Evolutionary conservation across 2,113 vertebrate species (phyloP).

Genomic region (Gobiocypris rarus): DNA sequence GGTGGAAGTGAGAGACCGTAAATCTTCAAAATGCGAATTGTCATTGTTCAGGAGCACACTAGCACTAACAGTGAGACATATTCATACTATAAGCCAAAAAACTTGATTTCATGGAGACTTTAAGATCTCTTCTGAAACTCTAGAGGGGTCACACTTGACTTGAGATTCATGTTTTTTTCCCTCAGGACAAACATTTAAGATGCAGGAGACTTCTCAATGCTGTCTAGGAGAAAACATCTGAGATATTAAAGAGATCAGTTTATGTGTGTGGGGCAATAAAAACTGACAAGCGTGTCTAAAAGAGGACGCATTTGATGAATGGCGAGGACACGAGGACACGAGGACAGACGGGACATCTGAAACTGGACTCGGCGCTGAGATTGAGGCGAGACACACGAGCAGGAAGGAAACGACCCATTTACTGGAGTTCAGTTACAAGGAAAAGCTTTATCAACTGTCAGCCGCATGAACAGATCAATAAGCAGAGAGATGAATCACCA

Average conservation of each 20-base stretch:
- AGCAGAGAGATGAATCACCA: constrained; percentile 6
- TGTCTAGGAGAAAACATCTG: background rate
- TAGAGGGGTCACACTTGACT: too few relatives aligned
- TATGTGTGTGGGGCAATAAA: background rate
- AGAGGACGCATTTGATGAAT: background rate
- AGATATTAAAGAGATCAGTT: background rate
- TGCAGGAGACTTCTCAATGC: background rate
- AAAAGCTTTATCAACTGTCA: constrained; percentile 22
- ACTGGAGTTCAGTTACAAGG: constrained; percentile 10
- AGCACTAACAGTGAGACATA: too few relatives aligned
- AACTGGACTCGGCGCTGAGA: background rate
- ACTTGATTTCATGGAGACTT: too few relatives aligned
- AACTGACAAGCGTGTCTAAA: background rate
- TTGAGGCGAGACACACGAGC: background rate
- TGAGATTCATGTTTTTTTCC: too few relatives aligned
- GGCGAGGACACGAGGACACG: background rate
- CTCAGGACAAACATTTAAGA: too few relatives aligned
- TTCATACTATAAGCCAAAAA: too few relatives aligned
- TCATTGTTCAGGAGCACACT: too few relatives aligned
- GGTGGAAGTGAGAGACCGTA: too few relatives aligned
- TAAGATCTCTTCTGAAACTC: too few relatives aligned
- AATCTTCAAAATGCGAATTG: too few relatives aligned
- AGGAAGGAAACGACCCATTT: constrained; percentile 7
- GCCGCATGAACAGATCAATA: background rate
- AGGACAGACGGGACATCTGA: background rate